Base-by-base conservation (phyloP, 1,140 invertebrate genomes). In the Lordiphosa clarofinis region DNA sequence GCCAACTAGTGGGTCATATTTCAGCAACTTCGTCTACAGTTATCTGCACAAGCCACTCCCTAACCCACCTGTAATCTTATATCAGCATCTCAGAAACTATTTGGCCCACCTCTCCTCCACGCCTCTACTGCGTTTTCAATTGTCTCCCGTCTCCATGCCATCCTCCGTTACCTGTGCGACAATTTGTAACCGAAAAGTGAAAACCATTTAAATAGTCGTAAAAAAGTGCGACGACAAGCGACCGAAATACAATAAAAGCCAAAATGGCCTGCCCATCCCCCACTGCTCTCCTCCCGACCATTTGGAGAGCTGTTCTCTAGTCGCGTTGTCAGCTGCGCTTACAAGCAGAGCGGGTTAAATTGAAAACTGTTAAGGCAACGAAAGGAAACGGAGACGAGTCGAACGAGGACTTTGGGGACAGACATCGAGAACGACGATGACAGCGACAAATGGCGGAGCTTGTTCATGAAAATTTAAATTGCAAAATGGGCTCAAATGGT, bases 401-500 rank as follows among this genome's bases (percentile, higher is more conserved):
- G 24, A 33, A 40, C 43, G 36, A 56, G 38, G 28, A 67, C 43
- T 44, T 31, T 44, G 11, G 40, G 21, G 36, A 33, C 49, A 66
- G 68, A 56, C 55, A 59, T 39, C 19, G 56, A 62, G 50, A 44
- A 43, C 56, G 56, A 63, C 56, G 58, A 48, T 48, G 70, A 75
- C 61, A 68, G 72, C 73, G 63, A 79, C 74, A 79, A 79, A 79
- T 81, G 75, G 75, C 71, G 75, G 55, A 53, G 72, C 75, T 81
- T 81, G 75, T 81, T 81, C 75, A 81, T 82, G 76, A 81, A 81
- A 82, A 81, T 81, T 81, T 75, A 81, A 81, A 81, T 81, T 81
- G 76, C 76, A 72, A 81, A 81, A 82, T 81, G 76, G 72, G 62
- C 67, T 76, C 72, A 72, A 43, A 39, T 63, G 64, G 71, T 31